Evolutionary conservation across 2,888 invertebrate species (phyloP).

Genomic region (Sisyra nigra): DNA sequence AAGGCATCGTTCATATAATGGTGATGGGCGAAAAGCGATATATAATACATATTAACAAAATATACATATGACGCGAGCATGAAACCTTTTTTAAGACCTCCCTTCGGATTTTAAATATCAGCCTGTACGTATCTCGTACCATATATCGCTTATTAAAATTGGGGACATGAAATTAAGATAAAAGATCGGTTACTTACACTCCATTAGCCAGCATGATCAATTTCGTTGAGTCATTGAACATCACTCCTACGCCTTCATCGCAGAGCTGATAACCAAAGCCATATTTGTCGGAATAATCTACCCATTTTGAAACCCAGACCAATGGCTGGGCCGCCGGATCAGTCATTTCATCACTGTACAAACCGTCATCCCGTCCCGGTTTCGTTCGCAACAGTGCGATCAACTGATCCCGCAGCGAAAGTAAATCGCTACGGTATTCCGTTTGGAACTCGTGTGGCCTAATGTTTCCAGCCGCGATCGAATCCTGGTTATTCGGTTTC

Average conservation of each 20-base stretch:
- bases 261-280: slow-evolving; percentile 98
- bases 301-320: slow-evolving; percentile 99
- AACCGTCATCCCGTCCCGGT: slow-evolving; percentile 10
- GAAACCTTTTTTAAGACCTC: too few relatives aligned
- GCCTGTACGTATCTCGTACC: neutral
- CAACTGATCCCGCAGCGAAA: slow-evolving; percentile 30
- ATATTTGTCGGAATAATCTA: slow-evolving; percentile 99
- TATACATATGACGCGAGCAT: neutral
- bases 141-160: neutral
- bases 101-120: too few relatives aligned
- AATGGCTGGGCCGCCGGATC: slow-evolving; percentile 93
- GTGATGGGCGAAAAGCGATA: slow-evolving; percentile 2
- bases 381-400: slow-evolving; percentile 25
- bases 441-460: neutral
- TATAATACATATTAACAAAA: neutral
- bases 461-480: neutral
- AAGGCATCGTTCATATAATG: neutral
- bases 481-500: slow-evolving; percentile 8
- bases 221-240: slow-evolving; percentile 96
- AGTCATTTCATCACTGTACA: slow-evolving; percentile 65
- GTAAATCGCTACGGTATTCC: slow-evolving; percentile 27
- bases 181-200: slow-evolving; percentile 41
- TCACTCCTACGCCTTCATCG: slow-evolving; percentile 96
- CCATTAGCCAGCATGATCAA: slow-evolving; percentile 85
- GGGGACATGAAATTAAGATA: neutral